Conservation (phyloP, 2,888 invertebrate species). For the Nematopogon swammerdamellus region DNA sequence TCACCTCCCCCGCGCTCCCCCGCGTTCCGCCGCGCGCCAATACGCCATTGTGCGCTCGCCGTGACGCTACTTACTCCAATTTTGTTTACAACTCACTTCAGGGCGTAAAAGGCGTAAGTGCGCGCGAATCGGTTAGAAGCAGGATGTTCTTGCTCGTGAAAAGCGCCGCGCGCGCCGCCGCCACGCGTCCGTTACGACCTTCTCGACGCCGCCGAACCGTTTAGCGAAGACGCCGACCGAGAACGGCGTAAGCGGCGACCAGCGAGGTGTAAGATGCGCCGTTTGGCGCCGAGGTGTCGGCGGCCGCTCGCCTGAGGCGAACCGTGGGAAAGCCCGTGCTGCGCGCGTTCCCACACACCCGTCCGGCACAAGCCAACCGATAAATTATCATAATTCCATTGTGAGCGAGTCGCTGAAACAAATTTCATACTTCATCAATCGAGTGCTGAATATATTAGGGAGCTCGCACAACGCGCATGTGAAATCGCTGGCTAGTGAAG, state of each 20-base stretch:
- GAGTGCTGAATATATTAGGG: conserved; percentile 54
- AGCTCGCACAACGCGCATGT: conserved; percentile 27
- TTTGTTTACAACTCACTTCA: conserved; percentile 30
- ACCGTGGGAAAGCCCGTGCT: conserved; percentile 56
- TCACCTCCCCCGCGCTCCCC: too few relatives aligned
- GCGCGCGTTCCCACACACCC: conserved; percentile 58
- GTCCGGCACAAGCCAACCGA: conserved; percentile 56
- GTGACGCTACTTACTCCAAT: conserved; percentile 57
- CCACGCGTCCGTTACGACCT: conserved; percentile 25
- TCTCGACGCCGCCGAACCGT: conserved; percentile 11
- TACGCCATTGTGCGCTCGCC: conserved; percentile 48
- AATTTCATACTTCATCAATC: conserved; percentile 58
- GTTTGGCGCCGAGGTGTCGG: conserved; percentile 24
- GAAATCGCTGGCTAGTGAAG: neutral
- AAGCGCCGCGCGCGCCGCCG: conserved; percentile 14
- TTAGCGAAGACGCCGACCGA: conserved; percentile 11
- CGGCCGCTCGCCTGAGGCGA: conserved; percentile 12
- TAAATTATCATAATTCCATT: conserved; percentile 59
- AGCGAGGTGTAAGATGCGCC: conserved; percentile 21
- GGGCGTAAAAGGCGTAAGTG: conserved; percentile 34
- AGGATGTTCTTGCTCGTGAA: conserved; percentile 16
- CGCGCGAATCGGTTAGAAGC: conserved; percentile 19
- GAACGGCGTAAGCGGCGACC: conserved; percentile 30
- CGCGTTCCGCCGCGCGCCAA: conserved; percentile 43
- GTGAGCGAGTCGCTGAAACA: conserved; percentile 57